Conservation (phyloP, 2,797 vertebrate genomes). For the Sebastes elongatus region DNA sequence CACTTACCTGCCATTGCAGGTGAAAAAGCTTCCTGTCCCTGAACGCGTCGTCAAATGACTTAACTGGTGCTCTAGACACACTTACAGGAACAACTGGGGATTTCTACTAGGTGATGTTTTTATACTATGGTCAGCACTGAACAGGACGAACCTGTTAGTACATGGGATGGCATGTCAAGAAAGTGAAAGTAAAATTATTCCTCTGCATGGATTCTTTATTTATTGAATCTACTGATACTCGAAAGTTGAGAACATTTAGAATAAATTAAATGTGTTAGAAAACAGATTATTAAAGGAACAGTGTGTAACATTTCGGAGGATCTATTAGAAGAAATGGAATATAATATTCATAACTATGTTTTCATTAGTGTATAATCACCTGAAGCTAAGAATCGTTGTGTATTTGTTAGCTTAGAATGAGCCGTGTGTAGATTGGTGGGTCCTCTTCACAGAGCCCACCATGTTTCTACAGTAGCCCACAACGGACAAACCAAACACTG, state of each 20-base stretch:
- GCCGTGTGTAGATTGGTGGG: too few relatives aligned
- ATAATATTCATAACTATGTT: too few relatives aligned
- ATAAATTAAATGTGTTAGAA: not conserved
- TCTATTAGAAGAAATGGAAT: too few relatives aligned
- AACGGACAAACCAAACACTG: too few relatives aligned
- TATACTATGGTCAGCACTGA: not conserved
- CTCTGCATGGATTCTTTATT: not conserved
- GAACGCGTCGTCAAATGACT: not conserved
- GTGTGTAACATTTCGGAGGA: too few relatives aligned
- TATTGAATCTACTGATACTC: not conserved
- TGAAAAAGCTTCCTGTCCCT: not conserved
- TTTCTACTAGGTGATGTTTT: not conserved
- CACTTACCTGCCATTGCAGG: slow-evolving; percentile 11
- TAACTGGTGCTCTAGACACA: not conserved
- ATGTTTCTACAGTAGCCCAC: too few relatives aligned
- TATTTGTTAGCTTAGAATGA: too few relatives aligned
- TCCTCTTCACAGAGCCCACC: too few relatives aligned
- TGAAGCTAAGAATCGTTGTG: too few relatives aligned
- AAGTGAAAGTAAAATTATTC: not conserved
- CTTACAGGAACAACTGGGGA: not conserved
- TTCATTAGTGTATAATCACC: too few relatives aligned
- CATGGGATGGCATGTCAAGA: not conserved
- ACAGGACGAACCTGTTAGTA: not conserved
- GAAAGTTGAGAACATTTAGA: not conserved
- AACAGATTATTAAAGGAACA: not conserved